Evolutionary conservation across 2,888 invertebrate genomes (phyloP).

Genomic region (Xanthostigma xanthostigma): DNA sequence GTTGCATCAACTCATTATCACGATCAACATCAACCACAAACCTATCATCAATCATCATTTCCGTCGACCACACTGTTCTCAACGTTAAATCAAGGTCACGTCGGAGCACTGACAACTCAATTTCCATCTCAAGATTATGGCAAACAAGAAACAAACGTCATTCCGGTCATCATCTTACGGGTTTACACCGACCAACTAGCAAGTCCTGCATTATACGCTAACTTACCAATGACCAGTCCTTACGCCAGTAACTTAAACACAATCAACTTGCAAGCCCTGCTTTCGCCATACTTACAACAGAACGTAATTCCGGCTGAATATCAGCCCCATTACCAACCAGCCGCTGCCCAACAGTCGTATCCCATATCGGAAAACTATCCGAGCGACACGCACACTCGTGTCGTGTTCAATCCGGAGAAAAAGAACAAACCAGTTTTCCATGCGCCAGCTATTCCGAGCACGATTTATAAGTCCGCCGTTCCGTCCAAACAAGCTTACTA

Average conservation of each 20-base stretch:
- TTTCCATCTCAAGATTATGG: constrained; percentile 21
- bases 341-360: constrained; percentile 7
- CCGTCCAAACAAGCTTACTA: not conserved
- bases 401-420: constrained; percentile 26
- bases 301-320: constrained; percentile 30
- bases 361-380: constrained; percentile 40
- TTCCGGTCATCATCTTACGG: constrained; percentile 41
- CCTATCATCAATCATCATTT: constrained; percentile 11
- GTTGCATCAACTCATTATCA: constrained; percentile 8
- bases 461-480: too few relatives aligned
- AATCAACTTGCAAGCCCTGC: constrained; percentile 37
- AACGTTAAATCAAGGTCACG: constrained; percentile 27
- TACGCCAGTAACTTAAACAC: constrained; percentile 36
- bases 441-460: too few relatives aligned
- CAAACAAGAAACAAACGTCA: constrained; percentile 28
- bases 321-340: constrained; percentile 9
- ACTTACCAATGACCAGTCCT: constrained; percentile 38
- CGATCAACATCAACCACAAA: constrained; percentile 12
- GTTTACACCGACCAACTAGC: constrained; percentile 40
- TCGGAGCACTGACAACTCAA: constrained; percentile 33
- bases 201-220: constrained; percentile 38
- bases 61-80: constrained; percentile 23
- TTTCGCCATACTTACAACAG: constrained; percentile 34
- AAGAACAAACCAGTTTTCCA: too few relatives aligned
- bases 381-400: constrained; percentile 39